A percentile compares a stretch with the other conserved stretches of the same genome.
These are phyloP conservation scores for Aphelenchoides bicaudatus DNA, from an alignment of 2,888 invertebrate genomes.

Conservation along the genomic window DNA sequence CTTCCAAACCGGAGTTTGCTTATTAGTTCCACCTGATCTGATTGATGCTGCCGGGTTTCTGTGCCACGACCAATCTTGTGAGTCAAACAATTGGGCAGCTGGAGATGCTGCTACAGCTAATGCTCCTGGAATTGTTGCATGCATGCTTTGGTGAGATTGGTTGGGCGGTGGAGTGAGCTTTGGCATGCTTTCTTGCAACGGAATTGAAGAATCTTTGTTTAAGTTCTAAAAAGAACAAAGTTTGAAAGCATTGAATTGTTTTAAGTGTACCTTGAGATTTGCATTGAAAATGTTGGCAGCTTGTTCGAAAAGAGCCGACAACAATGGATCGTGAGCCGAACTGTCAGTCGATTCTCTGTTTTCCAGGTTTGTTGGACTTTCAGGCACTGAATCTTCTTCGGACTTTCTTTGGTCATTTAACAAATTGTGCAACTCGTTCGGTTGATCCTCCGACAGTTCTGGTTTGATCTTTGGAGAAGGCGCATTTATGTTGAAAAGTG, in stretches of 20 bases:
- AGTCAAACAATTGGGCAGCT: constrained; percentile 50
- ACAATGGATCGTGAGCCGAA: too few relatives aligned
- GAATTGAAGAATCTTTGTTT: background rate
- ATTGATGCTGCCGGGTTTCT: constrained; percentile 59
- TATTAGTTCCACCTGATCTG: constrained; percentile 57
- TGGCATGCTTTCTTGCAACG: too few relatives aligned
- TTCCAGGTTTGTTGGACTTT: too few relatives aligned
- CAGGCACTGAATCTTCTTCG: too few relatives aligned
- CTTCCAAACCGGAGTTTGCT: constrained; percentile 61
- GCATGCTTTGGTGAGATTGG: constrained; percentile 21
- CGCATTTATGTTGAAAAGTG: too few relatives aligned
- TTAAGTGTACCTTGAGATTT: background rate
- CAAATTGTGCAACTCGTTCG: too few relatives aligned
- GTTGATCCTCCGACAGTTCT: too few relatives aligned
- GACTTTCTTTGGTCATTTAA: too few relatives aligned
- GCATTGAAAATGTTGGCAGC: background rate
- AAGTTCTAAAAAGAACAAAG: constrained; percentile 2
- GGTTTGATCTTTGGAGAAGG: too few relatives aligned
- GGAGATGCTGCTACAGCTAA: constrained; percentile 56
- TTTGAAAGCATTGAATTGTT: background rate
- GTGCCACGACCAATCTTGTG: constrained; percentile 59
- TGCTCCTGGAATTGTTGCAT: constrained; percentile 47
- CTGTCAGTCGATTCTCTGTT: too few relatives aligned
- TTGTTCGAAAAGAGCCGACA: too few relatives aligned
- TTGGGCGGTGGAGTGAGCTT: background rate